Conservation (phyloP, 2,888 invertebrate genomes). For the Dione vanillae region DNA sequence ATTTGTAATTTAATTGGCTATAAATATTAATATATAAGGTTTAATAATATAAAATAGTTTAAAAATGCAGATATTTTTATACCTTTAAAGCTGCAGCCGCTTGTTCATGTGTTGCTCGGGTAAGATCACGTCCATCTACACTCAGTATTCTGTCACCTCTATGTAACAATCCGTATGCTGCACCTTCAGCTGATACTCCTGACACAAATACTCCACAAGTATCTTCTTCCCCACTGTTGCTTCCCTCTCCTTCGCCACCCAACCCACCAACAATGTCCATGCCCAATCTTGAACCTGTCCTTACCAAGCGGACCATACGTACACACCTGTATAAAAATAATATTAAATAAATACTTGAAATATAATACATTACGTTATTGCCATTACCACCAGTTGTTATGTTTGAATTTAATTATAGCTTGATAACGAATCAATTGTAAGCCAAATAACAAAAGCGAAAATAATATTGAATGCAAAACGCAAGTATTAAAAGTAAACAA, state of each 20-base stretch:
- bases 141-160: conserved; percentile 90
- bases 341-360: conserved; percentile 13
- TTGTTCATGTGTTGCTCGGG: conserved; percentile 90
- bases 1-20: no score
- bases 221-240: conserved; percentile 62
- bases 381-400: not conserved
- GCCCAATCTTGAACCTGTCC: conserved; percentile 78
- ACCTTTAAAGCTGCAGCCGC: conserved; percentile 88
- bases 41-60: no score
- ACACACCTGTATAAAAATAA: conserved; percentile 63
- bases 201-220: conserved; percentile 81
- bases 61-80: conserved; percentile 20
- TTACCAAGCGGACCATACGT: conserved; percentile 77
- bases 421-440: conserved; percentile 23
- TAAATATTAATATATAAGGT: no score
- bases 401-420: conserved; percentile 7
- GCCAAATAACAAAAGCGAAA: conserved; percentile 15
- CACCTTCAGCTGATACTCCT: conserved; percentile 73
- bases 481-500: conserved; percentile 11
- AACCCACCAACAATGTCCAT: conserved; percentile 82
- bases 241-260: conserved; percentile 70
- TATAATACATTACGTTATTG: conserved; percentile 12
- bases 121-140: conserved; percentile 89
- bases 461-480: conserved; percentile 15
- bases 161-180: conserved; percentile 82